Evolutionary conservation across 2,113 vertebrate species (phyloP).

Genomic region (Ptyas mucosa): DNA sequence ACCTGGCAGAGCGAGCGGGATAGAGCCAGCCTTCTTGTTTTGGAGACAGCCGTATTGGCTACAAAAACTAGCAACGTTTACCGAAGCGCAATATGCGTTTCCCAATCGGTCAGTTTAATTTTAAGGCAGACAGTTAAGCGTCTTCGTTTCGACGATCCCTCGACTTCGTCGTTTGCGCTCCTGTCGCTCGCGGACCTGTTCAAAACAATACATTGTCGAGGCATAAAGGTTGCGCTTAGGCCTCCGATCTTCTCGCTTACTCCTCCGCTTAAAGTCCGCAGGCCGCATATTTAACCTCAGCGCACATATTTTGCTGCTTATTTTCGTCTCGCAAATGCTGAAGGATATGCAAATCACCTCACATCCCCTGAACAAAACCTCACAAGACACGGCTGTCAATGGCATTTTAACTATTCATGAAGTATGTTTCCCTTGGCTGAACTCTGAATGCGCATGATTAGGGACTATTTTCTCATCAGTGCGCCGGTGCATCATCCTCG

Average conservation of each 20-base stretch:
- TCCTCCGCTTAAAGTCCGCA: not conserved
- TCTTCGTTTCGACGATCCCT: not conserved
- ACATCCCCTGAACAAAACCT: constrained; percentile 15
- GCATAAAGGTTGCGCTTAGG: not conserved
- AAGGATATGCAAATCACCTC: constrained; percentile 2
- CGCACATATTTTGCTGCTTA: not conserved
- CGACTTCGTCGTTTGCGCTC: not conserved
- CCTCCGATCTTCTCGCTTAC: not conserved
- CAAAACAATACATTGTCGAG: not conserved
- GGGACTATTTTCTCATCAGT: constrained; percentile 48
- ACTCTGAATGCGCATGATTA: not conserved
- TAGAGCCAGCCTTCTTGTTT: not conserved
- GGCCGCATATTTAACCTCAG: not conserved
- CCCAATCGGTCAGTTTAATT: not conserved
- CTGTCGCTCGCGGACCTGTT: not conserved
- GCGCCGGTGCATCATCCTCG: constrained; percentile 6
- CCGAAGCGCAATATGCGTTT: not conserved
- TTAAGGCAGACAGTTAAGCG: not conserved
- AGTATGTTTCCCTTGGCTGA: not conserved
- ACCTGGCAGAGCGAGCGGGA: not conserved
- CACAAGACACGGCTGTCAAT: constrained; percentile 26
- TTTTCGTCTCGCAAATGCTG: not conserved
- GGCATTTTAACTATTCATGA: constrained; percentile 31
- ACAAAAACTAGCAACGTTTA: not conserved
- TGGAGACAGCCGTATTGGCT: not conserved